Evolutionary conservation across 2,888 invertebrate species (phyloP), one percentile per base, ranked within the genome.

Genomic region (Balanococcus diminutus): DNA sequence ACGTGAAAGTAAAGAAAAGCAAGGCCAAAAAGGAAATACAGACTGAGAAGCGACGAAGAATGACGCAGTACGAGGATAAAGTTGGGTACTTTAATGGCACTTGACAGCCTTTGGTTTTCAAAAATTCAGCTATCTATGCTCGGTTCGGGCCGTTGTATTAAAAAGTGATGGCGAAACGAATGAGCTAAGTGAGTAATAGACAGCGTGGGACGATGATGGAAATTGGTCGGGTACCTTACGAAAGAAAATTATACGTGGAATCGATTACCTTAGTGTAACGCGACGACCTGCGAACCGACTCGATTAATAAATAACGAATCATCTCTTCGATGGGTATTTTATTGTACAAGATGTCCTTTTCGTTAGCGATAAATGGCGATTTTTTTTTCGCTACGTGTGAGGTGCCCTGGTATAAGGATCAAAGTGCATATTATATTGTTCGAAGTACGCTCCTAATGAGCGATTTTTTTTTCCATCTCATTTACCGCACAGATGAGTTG

Each of bases 81-180:
- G 56, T 56, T 56, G 22, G 56, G 56, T 56, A 67, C 28, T 25
- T 67, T 67, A 67, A 67, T 67, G 67, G 67, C 67, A 67, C 28
- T 67, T 31, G 25, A 67, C 67, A 67, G 28, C 67, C 28, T 67
- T 67, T 67, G 19, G 28, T 25, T 67, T 67, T 67, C 28, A 28
- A 25, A 28, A 67, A 67, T 67, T 67, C 14, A 14, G n/a, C n/a
- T n/a, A n/a, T n/a, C n/a, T n/a, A n/a, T n/a, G n/a, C 28, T 28
- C 28, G 2, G n/a, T 16, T 28, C 28, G 2, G 16, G 28, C 16
- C 6, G n/a, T 67, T 5, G 25, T 67, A 67, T 67, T 28, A 31
- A 28, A 67, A 67, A 2, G 28, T 28, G 28, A 67, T 67, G 67
- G 28, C 28, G 19, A 67, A 67, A 67, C 22, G 56, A 56, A 22